Evolutionary conservation across 2,113 vertebrate species (phyloP).

Genomic region (mouse (Mus musculus)): GRCm39 chr10:12565001-12565500

Average conservation of each 20-base stretch:
- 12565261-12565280: not conserved
- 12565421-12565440: not conserved
- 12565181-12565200: not conserved
- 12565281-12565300: not conserved
- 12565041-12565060: not conserved
- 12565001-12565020: not conserved
- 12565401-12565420: not conserved
- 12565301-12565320: not conserved
- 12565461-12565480: not conserved
- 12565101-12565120: not conserved
- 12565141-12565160: not conserved
- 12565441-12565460: not conserved
- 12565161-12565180: not conserved
- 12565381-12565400: not conserved
- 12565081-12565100: not conserved
- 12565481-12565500: not conserved
- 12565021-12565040: not conserved
- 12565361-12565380: not conserved
- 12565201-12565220: no score
- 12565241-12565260: no score
- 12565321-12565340: not conserved
- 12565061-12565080: not conserved
- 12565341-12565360: rapidly evolving
- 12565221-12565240: not conserved
- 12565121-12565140: not conserved